A percentile compares a stretch with the other conserved stretches of the same genome.
Evolutionary conservation across 53 echinoderm and acorn worm species (phyloP).

Genomic region (Echinarachnius parma): DNA sequence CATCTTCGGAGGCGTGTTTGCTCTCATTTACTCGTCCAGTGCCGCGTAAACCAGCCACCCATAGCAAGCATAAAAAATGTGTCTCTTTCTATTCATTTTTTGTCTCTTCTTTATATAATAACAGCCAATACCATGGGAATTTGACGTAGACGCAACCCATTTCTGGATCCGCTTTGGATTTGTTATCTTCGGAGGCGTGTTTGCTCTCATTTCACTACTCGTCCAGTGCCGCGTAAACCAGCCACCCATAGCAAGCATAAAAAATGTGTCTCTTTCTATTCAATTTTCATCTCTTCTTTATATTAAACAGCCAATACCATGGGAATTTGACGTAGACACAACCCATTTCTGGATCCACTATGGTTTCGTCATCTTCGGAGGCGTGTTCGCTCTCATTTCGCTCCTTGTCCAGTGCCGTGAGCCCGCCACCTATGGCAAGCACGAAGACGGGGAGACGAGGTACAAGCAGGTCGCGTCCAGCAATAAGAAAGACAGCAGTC

Average conservation of each 20-base stretch:
- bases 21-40: slow-evolving; percentile 40
- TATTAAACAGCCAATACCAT: slow-evolving; percentile 51
- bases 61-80: slow-evolving; percentile 30
- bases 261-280: neutral
- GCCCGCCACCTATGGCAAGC: slow-evolving; percentile 48
- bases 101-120: too few species aligned
- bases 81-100: too few species aligned
- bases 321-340: slow-evolving; percentile 34
- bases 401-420: slow-evolving; percentile 32
- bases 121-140: slow-evolving; percentile 46
- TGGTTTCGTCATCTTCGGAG: slow-evolving; percentile 44
- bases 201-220: slow-evolving; percentile 25
- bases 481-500: too few species aligned
- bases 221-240: slow-evolving; percentile 39
- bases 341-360: slow-evolving; percentile 48
- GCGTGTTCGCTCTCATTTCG: slow-evolving; percentile 24
- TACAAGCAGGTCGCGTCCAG: slow-evolving; percentile 37
- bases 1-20: slow-evolving; percentile 33
- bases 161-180: slow-evolving; percentile 48
- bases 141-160: slow-evolving; percentile 28
- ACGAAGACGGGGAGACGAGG: neutral
- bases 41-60: slow-evolving; percentile 35
- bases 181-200: slow-evolving; percentile 35
- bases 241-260: slow-evolving; percentile 45
- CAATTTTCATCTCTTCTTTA: too few species aligned